Evolutionary conservation across 1,140 invertebrate genomes (phyloP).

Genomic region (Drosophila miranda): DNA sequence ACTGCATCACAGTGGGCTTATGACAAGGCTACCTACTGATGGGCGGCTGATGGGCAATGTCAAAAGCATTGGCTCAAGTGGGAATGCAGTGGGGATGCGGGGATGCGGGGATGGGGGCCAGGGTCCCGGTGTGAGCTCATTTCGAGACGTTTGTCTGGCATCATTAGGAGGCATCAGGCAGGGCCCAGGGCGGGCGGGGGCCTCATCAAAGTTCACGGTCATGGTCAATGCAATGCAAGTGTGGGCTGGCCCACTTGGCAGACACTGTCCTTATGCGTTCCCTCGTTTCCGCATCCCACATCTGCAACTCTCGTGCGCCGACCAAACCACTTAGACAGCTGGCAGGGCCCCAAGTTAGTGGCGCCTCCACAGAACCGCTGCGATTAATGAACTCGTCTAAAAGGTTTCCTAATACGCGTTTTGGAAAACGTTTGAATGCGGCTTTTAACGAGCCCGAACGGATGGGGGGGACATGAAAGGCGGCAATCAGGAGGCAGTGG

Average conservation of each 20-base stretch:
- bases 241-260: slow-evolving; percentile 48
- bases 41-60: slow-evolving; percentile 28
- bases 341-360: slow-evolving; percentile 45
- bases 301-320: not conserved
- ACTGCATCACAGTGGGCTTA: slow-evolving; percentile 42
- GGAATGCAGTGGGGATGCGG: not conserved
- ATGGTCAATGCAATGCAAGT: slow-evolving; percentile 63
- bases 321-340: slow-evolving; percentile 42
- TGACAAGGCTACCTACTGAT: slow-evolving; percentile 29
- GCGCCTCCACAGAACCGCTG: slow-evolving; percentile 55
- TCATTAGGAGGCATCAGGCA: slow-evolving; percentile 42
- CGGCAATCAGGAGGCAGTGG: slow-evolving; percentile 56
- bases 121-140: slow-evolving; percentile 56
- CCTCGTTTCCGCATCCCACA: slow-evolving; percentile 34
- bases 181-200: slow-evolving; percentile 25
- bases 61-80: slow-evolving; percentile 27
- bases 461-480: slow-evolving; percentile 35
- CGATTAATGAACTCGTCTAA: slow-evolving; percentile 65
- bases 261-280: slow-evolving; percentile 10
- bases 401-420: slow-evolving; percentile 54
- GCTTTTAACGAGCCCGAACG: slow-evolving; percentile 64
- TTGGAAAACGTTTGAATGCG: slow-evolving; percentile 65
- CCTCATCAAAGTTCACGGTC: slow-evolving; percentile 61
- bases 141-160: slow-evolving; percentile 71
- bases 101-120: not conserved